Base-by-base conservation (phyloP, 2,113 vertebrate species). In the Melanostigma gelatinosum region DNA sequence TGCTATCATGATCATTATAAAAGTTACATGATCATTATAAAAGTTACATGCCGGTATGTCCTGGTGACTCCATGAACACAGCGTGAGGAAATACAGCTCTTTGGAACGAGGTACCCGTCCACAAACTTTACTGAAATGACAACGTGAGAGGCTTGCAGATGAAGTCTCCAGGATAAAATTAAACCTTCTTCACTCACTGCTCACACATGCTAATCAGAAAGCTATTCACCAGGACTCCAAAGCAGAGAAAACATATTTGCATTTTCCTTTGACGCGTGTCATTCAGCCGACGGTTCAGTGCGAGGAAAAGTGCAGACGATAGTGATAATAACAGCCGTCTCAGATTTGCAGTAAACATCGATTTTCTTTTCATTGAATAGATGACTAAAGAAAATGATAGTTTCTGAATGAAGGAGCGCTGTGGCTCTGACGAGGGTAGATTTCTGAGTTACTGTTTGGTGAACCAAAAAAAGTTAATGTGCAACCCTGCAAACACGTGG, bases 391-490 rank as follows among this genome's bases (percentile, higher is more conserved):
- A 29, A 20, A 44, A 70, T 34, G 8, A 32, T 4, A 63, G 36
- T 54, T 55, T 58, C 36, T 67, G 11, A 67, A 77, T 64, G 6
- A 40, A 1, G 5, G 12, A 13, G 20, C 4, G 15, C 11, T n/a
- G 11, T 12, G 15, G 1, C 42, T 54, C 3, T 4, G 3, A 10
- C 1, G 8, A 24, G 9, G 24, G 44, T 2, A 8, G n/a, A 32
- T 64, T 66, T 80, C 24, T 50, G 24, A 54, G 3, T 24, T 1
- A 40, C 16, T 16, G 9, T 78, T 67, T 81, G 36, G 27, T 24
- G 55, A 15, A 29, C 7, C 32, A 29, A 57, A 24, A 24, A 46
- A 44, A 46, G 10, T 85, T 82, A 85, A 85, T 82, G 36, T 79
- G 79, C 1, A 69, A 86, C 68, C 16, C 24, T 62, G 44, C 16